A percentile compares a stretch with the other conserved stretches of the same genome.
Evolutionary conservation across 92 coral and sea anemone species (phyloP).

Genomic region (Parazoanthus swiftii): DNA sequence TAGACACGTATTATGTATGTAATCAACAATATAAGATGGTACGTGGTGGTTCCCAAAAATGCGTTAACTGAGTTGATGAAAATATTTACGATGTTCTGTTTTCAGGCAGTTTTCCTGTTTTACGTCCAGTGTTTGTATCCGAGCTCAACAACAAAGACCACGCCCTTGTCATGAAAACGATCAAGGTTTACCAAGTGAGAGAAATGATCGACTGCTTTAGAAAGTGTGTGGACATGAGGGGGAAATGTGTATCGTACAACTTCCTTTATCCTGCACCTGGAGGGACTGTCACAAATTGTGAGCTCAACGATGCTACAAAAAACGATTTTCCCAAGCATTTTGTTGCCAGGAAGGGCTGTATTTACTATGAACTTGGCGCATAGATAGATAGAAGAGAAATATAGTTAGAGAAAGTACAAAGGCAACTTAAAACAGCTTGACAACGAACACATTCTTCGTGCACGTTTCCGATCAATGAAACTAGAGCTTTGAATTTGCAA

Average conservation of each 20-base stretch:
- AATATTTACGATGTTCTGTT: not conserved
- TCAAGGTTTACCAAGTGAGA: slow-evolving; percentile 8
- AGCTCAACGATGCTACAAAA: slow-evolving; percentile 27
- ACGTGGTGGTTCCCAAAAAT: no score
- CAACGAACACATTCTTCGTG: not conserved
- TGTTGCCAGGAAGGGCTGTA: not conserved
- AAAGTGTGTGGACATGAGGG: slow-evolving; percentile 34
- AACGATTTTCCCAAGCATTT: slow-evolving; percentile 10
- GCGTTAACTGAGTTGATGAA: not conserved
- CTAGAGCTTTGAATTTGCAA: no score
- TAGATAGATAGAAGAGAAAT: not conserved
- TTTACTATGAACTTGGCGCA: slow-evolving; percentile 20
- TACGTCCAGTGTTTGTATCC: slow-evolving; percentile 23
- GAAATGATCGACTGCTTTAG: slow-evolving; percentile 26
- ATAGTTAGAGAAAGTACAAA: not conserved
- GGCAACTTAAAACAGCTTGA: not conserved
- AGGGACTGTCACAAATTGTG: slow-evolving; percentile 19
- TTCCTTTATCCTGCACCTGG: not conserved
- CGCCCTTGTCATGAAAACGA: slow-evolving; percentile 3
- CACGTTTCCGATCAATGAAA: not conserved
- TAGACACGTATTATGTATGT: not conserved
- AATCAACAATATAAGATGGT: no score
- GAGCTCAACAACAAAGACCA: slow-evolving; percentile 30
- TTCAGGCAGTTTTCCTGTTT: not conserved
- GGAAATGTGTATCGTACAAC: slow-evolving; percentile 36